These are phyloP conservation scores for Lithophane ornitopus DNA, from an alignment of 2,888 invertebrate species.

Conservation along the genomic window DNA sequence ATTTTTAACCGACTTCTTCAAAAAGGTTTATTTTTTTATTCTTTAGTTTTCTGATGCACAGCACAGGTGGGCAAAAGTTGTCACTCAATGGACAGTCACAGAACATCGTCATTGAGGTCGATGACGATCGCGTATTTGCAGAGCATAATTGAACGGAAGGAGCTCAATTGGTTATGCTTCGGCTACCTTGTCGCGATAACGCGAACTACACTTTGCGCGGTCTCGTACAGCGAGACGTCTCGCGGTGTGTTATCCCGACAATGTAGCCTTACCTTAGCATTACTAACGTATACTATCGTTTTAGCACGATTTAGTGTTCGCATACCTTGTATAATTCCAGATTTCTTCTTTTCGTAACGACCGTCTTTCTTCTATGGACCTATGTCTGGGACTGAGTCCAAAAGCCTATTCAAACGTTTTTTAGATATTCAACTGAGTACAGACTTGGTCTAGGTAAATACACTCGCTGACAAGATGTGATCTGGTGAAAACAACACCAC, in stretches of 20 bases:
- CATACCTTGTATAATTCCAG: not conserved
- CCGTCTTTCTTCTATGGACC: not conserved
- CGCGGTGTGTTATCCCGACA: too few species aligned
- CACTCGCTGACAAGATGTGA: not conserved
- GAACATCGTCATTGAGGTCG: not conserved
- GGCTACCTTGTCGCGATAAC: too few species aligned
- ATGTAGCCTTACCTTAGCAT: too few species aligned
- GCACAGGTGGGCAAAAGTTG: not conserved
- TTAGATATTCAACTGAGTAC: not conserved
- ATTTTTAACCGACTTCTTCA: too few species aligned
- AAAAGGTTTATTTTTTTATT: not conserved
- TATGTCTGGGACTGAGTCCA: not conserved
- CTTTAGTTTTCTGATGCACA: not conserved
- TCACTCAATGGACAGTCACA: not conserved
- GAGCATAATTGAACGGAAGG: slow-evolving; percentile 19
- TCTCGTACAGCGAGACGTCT: too few species aligned
- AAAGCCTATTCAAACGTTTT: not conserved
- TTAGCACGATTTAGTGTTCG: not conserved
- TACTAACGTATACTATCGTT: not conserved
- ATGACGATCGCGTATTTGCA: not conserved
- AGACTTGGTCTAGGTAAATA: not conserved
- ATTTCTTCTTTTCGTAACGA: not conserved
- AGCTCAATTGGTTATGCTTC: slow-evolving; percentile 8
- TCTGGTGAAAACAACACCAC: not conserved
- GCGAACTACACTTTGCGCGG: too few species aligned